Evolutionary conservation across 2,797 vertebrate genomes (phyloP), one percentile per base, ranked within the genome.

Genomic region (Takifugu ocellatus): DNA sequence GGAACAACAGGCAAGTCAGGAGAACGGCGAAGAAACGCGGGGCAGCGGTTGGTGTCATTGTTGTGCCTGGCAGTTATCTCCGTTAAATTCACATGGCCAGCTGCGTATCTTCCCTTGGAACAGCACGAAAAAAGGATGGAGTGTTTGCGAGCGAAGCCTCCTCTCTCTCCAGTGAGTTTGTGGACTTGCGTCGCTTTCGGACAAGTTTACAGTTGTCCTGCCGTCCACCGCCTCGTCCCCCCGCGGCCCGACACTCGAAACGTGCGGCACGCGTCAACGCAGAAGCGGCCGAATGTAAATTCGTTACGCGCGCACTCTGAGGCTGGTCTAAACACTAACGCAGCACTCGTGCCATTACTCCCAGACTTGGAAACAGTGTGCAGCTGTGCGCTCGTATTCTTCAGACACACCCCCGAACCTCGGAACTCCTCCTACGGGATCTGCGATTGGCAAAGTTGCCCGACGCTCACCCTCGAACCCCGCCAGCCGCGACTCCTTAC

Each of bases 11-110:
- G 68, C 81, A 90, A 69, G 83, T 82, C 70, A 91, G 83, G 56
- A 92, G 80, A 70, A 91, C 76, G 78, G 78, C 86, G 83, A 92
- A 66, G 86, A 77, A 88, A 65, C 82, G 76, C 81, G 58, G 81
- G 78, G 67, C 66, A 69, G 77, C 78, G 61, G 83, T 78, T 76
- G 84, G 86, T 86, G 88, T 91, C 91, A 92, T 89, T 68, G 75
- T 89, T 89, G 77, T 71, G 84, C 81, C 75, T 80, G 82, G 51
- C 72, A 67, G 75, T 63, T 87, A 89, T 86, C 87, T 84, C 87
- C 87, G 86, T 86, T 87, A 73, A 71, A 85, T 90, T 92, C 90
- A 92, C 91, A 93, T 92, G 90, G 90, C 92, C 91, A 87, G 82
- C 67, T 68, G 72, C 80, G 79, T 87, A 82, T 86, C 81, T 83